phyloP scores from a whole-genome alignment of 2,797 vertebrate species.

The Hipposideros larvatus region DNA sequence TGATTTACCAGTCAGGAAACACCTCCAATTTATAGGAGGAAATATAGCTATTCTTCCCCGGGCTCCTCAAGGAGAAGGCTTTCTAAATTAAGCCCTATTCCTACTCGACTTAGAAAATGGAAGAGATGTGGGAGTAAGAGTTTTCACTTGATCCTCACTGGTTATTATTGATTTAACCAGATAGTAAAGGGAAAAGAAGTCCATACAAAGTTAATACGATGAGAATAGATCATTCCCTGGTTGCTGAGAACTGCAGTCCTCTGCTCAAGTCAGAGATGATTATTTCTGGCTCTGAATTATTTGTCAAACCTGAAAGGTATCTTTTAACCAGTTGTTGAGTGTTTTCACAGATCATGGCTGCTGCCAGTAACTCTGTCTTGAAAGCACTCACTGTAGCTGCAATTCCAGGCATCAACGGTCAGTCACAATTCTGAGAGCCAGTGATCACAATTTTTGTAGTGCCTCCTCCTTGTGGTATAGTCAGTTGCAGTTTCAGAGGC shows the following conservation, averaged over 20 bases:
- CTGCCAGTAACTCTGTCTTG: neutral
- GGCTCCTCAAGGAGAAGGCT: neutral
- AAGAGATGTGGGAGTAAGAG: neutral
- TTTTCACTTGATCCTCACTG: neutral
- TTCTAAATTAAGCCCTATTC: neutral
- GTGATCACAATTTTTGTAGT: neutral
- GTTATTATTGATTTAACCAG: conserved; percentile 2
- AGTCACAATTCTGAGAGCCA: neutral
- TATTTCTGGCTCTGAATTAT: conserved; percentile 37
- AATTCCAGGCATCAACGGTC: neutral
- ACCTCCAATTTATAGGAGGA: neutral
- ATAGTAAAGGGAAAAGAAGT: neutral
- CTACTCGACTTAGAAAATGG: neutral
- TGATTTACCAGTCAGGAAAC: neutral
- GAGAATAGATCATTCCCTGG: neutral
- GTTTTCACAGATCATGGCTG: neutral
- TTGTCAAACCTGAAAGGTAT: conserved; percentile 20
- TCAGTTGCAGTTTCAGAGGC: neutral
- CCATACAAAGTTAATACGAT: neutral
- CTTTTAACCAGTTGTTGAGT: neutral
- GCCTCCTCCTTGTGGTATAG: neutral
- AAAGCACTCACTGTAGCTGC: neutral
- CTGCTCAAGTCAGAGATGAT: neutral
- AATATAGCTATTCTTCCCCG: neutral
- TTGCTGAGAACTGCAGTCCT: neutral